A percentile compares a stretch with the other conserved stretches of the same genome.
Conservation (phyloP, 2,797 vertebrate species). For the Eidolon dupreanum region DNA sequence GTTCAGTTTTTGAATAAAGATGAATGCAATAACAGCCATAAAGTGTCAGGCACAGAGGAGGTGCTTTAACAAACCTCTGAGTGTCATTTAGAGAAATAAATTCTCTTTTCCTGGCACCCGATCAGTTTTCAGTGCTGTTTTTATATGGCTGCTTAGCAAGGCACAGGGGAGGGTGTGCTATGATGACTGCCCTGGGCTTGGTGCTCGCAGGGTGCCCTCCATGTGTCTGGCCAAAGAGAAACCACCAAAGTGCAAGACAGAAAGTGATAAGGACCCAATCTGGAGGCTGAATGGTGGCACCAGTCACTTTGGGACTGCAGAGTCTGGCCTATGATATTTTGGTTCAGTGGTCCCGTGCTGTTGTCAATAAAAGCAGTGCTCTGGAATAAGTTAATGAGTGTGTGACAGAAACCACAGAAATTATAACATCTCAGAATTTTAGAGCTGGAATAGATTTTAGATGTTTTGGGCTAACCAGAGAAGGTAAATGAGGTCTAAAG, state of each 20-base stretch:
- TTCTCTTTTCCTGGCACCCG: background rate
- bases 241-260: background rate
- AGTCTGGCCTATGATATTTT: background rate
- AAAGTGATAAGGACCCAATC: background rate
- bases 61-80: background rate
- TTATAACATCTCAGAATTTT: background rate
- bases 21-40: background rate
- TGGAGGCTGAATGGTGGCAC: background rate
- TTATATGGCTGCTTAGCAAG: background rate
- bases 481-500: background rate
- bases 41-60: background rate
- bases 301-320: background rate
- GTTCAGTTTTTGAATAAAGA: background rate
- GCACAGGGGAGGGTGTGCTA: background rate
- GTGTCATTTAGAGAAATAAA: background rate
- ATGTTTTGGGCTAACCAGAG: background rate
- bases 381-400: background rate
- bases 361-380: background rate
- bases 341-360: background rate
- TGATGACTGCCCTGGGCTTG: background rate
- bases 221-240: background rate
- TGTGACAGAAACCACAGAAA: background rate
- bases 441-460: background rate
- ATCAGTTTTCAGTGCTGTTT: background rate
- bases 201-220: background rate